Conservation (phyloP, 1,140 invertebrate species). For the Cyphomyrmex costatus region DNA sequence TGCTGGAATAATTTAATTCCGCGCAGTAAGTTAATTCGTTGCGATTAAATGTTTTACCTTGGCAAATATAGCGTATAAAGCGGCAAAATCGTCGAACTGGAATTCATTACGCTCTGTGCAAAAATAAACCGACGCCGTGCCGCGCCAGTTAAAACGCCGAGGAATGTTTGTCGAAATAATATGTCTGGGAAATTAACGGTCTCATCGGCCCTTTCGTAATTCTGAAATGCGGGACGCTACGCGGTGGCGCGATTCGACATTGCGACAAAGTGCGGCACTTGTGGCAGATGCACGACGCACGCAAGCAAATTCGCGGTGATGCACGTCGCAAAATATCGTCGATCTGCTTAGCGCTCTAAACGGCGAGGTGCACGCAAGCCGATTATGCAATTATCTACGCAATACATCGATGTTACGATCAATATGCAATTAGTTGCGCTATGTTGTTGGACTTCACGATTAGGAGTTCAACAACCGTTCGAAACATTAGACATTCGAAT, state of each 20-base stretch:
- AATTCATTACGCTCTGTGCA: constrained; percentile 56
- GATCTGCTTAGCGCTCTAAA: constrained; percentile 68
- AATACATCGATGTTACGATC: constrained; percentile 67
- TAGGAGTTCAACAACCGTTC: constrained; percentile 20
- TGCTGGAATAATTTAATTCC: constrained; percentile 59
- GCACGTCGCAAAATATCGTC: constrained; percentile 58
- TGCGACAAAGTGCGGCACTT: neutral
- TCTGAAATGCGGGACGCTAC: constrained; percentile 21
- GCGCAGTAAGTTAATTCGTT: constrained; percentile 51
- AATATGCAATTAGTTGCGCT: constrained; percentile 53
- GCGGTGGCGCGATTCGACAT: constrained; percentile 1
- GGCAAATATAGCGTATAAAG: constrained; percentile 54
- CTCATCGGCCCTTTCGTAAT: constrained; percentile 36
- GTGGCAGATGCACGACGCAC: constrained; percentile 40
- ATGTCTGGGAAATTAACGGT: constrained; percentile 48
- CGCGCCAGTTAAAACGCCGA: constrained; percentile 28
- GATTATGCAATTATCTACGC: constrained; percentile 68
- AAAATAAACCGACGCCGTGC: constrained; percentile 42
- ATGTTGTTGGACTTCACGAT: neutral
- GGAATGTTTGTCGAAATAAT: constrained; percentile 56
- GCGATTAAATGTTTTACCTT: constrained; percentile 56
- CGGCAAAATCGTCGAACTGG: constrained; percentile 49
- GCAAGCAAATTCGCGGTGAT: constrained; percentile 25
- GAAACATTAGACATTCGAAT: neutral
- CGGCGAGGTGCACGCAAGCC: constrained; percentile 57